These are phyloP conservation scores for Anomalospiza imberbis DNA, from an alignment of 2,797 vertebrate species.

Conservation along the genomic window DNA sequence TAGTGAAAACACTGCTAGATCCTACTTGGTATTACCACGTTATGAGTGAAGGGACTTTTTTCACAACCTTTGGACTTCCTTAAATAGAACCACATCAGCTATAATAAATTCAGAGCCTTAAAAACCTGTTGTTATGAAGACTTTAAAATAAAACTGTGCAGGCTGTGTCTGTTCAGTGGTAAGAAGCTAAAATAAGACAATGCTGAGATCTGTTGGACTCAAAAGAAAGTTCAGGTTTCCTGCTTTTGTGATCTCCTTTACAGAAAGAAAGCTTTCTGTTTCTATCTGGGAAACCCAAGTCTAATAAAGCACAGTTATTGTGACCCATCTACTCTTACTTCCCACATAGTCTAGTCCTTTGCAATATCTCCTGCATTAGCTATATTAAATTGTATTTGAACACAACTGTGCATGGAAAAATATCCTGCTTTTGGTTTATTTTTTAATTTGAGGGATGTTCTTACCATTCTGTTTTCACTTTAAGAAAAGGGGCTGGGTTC, in stretches of 20 bases:
- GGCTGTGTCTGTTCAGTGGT: neutral
- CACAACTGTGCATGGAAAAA: neutral
- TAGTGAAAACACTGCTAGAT: neutral
- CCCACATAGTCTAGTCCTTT: neutral
- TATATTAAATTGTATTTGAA: neutral
- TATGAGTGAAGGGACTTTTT: neutral
- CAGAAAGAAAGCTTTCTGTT: neutral
- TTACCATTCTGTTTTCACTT: neutral
- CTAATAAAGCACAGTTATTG: neutral
- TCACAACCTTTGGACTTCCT: constrained; percentile 6
- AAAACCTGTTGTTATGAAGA: constrained; percentile 4
- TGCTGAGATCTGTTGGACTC: neutral
- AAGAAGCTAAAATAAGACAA: constrained; percentile 4
- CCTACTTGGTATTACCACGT: neutral
- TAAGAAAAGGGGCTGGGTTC: neutral
- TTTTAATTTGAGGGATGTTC: neutral
- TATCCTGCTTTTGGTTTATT: neutral
- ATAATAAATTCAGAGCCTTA: neutral
- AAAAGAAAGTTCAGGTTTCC: neutral
- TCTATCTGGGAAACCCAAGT: neutral
- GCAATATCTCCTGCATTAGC: neutral
- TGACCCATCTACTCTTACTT: neutral
- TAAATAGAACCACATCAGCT: neutral
- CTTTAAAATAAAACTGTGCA: constrained; percentile 1
- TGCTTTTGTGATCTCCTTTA: neutral